Conservation (phyloP, 1,140 invertebrate genomes). For the Leguminivora glycinivorella region DNA sequence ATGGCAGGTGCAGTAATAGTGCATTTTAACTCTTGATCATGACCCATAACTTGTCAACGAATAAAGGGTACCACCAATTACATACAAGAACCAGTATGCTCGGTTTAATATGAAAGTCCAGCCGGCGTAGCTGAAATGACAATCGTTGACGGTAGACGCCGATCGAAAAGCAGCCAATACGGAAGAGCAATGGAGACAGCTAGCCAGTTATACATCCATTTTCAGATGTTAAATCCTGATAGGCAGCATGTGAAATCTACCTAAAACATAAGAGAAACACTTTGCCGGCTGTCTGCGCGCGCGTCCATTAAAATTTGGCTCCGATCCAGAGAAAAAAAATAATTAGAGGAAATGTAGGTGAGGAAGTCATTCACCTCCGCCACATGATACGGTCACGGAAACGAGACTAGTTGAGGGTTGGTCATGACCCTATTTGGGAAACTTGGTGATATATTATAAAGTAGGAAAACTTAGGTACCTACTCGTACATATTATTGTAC, state of each 20-base stretch:
- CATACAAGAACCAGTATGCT: no score
- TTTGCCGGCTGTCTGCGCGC: not conserved
- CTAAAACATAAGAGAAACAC: not conserved
- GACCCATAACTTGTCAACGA: no score
- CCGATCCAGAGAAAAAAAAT: slow-evolving; percentile 29
- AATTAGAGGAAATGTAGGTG: slow-evolving; percentile 27
- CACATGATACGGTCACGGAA: slow-evolving; percentile 1
- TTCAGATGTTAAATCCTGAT: not conserved
- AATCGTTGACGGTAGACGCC: no score
- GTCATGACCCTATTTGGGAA: slow-evolving; percentile 5
- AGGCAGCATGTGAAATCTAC: not conserved
- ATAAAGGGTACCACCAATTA: no score
- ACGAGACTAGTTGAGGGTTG: not conserved
- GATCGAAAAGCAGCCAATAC: no score
- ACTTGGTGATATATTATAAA: slow-evolving; percentile 13
- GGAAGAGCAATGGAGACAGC: no score
- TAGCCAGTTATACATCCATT: not conserved
- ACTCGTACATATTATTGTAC: no score
- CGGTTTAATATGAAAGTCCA: no score
- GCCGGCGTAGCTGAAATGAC: no score
- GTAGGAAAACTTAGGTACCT: slow-evolving; percentile 38
- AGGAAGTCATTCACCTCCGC: slow-evolving; percentile 25
- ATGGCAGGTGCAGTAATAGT: no score
- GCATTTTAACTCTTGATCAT: no score
- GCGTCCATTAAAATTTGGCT: slow-evolving; percentile 25